These are phyloP conservation scores for Agriopis leucophaearia DNA, from an alignment of 2,888 invertebrate species.

Conservation along the genomic window DNA sequence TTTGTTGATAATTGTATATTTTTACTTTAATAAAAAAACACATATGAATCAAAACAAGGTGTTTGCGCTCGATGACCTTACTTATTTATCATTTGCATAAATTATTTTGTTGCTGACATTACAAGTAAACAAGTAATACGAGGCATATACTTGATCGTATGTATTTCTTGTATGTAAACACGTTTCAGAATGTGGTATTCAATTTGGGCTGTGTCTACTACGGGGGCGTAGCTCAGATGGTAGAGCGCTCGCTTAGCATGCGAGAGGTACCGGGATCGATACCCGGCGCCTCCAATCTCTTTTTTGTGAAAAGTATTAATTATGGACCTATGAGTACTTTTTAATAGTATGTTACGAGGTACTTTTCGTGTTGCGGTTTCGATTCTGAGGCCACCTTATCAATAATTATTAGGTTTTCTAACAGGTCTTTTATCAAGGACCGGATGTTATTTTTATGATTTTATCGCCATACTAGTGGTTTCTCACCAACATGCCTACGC, in stretches of 20 bases:
- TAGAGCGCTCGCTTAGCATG: conserved; percentile 87
- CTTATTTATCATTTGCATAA: conserved; percentile 19
- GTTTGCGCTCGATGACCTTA: conserved; percentile 28
- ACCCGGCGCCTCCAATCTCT: conserved; percentile 82
- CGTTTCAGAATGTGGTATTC: background rate
- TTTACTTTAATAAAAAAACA: conserved; percentile 18
- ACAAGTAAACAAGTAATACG: background rate
- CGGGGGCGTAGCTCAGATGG: conserved; percentile 87
- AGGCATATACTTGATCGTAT: too few species aligned
- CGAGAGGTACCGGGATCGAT: conserved; percentile 87
- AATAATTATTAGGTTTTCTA: conserved; percentile 21
- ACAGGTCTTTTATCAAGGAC: conserved; percentile 41
- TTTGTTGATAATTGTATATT: conserved; percentile 17
- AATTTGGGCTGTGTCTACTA: conserved; percentile 9
- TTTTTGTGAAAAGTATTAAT: background rate
- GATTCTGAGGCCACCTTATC: conserved; percentile 23
- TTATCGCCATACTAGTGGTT: conserved; percentile 35
- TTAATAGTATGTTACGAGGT: background rate
- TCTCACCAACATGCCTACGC: conserved; percentile 27
- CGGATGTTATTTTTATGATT: conserved; percentile 44
- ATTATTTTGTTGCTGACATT: background rate
- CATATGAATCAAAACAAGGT: conserved; percentile 19
- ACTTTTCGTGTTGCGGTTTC: conserved; percentile 36
- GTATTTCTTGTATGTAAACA: background rate
- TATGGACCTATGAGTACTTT: background rate